A percentile compares a stretch with the other conserved stretches of the same genome.
Conservation (phyloP, 2,797 vertebrate species). For the Brotula barbata region DNA sequence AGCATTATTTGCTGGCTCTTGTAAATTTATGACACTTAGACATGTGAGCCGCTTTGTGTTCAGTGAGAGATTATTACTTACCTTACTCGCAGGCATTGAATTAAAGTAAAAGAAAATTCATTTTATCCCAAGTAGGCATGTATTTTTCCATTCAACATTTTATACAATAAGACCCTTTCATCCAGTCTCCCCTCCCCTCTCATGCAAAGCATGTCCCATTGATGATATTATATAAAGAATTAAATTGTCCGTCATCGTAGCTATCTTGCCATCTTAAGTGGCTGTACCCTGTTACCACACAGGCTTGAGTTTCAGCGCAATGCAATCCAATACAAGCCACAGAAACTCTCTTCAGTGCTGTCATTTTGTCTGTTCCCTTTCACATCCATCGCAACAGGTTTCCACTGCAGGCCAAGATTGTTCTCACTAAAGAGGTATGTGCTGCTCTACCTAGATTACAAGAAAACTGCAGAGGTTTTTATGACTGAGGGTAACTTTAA, state of each 20-base stretch:
- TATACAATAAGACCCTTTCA: conserved; percentile 21
- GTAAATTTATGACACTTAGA: conserved; percentile 48
- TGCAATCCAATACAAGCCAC: conserved; percentile 81
- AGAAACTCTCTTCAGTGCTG: conserved; percentile 75
- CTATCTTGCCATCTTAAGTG: conserved; percentile 84
- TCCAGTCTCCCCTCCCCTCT: conserved; percentile 16
- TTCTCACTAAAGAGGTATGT: conserved; percentile 58
- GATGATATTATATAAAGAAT: conserved; percentile 79
- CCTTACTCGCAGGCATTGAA: conserved; percentile 27
- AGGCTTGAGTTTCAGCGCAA: conserved; percentile 77
- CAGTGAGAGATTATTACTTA: conserved; percentile 50
- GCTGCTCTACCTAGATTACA: conserved; percentile 38
- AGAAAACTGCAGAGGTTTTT: conserved; percentile 25
- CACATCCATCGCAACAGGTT: conserved; percentile 72
- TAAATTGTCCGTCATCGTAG: conserved; percentile 73
- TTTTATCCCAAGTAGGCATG: not conserved
- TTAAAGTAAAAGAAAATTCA: conserved; percentile 27
- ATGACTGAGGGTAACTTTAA: conserved; percentile 25
- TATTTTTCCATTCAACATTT: conserved; percentile 17
- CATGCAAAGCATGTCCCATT: conserved; percentile 40
- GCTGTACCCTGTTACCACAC: conserved; percentile 79
- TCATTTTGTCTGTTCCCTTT: conserved; percentile 77
- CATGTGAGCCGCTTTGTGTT: conserved; percentile 1
- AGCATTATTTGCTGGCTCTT: conserved; percentile 30
- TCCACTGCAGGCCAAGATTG: conserved; percentile 59